These are phyloP conservation scores for Ephestia elutella DNA, from an alignment of 1,140 invertebrate species.

Conservation along the genomic window DNA sequence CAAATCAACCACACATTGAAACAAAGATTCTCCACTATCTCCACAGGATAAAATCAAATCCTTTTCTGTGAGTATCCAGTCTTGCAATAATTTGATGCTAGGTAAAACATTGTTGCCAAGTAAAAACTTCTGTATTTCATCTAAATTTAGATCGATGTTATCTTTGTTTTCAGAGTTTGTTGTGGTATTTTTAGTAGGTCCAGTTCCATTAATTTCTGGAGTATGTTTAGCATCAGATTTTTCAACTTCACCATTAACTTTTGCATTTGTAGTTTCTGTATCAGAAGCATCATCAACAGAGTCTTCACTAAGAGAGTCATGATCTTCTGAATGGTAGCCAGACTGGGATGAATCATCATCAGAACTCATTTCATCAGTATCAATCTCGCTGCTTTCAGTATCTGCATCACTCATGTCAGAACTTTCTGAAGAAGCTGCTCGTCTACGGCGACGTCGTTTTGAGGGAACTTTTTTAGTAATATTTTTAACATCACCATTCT, in stretches of 20 bases:
- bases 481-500: slow-evolving; percentile 49
- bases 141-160: slow-evolving; percentile 24
- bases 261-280: slow-evolving; percentile 22
- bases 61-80: slow-evolving; percentile 66
- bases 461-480: slow-evolving; percentile 36
- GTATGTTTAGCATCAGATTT: slow-evolving; percentile 17
- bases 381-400: slow-evolving; percentile 71
- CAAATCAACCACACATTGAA: slow-evolving; percentile 69
- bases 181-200: not conserved
- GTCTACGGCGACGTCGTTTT: slow-evolving; percentile 74
- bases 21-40: slow-evolving; percentile 63
- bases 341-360: slow-evolving; percentile 57
- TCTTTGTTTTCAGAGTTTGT: slow-evolving; percentile 14
- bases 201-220: slow-evolving; percentile 12
- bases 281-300: slow-evolving; percentile 29
- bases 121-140: slow-evolving; percentile 52
- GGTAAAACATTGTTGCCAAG: slow-evolving; percentile 61
- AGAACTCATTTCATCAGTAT: slow-evolving; percentile 51
- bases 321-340: slow-evolving; percentile 52
- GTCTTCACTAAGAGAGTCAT: slow-evolving; percentile 58
- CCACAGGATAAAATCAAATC: slow-evolving; percentile 70
- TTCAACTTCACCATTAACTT: slow-evolving; percentile 26
- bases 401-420: slow-evolving; percentile 70
- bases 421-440: slow-evolving; percentile 50
- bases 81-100: slow-evolving; percentile 60